These are phyloP conservation scores for Mizuhopecten yessoensis DNA, from an alignment of 1,140 invertebrate species.

Conservation along the genomic window DNA sequence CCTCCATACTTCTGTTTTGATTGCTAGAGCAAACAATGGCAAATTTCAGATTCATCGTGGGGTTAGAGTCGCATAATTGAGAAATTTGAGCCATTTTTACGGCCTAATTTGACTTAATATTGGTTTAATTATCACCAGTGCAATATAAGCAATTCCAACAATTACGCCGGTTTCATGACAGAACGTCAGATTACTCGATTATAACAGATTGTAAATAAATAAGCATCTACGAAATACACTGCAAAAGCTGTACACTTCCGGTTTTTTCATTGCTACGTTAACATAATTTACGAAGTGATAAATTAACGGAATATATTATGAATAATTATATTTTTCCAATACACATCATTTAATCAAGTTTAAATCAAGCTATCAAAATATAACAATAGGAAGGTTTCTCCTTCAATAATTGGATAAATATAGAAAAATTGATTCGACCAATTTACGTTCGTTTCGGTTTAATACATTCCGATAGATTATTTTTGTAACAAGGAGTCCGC, in stretches of 20 bases:
- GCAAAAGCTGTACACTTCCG: background rate
- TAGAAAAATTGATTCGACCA: too few relatives aligned
- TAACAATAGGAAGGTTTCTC: too few relatives aligned
- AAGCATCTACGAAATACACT: background rate
- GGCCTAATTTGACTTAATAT: background rate
- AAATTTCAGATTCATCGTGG: slow-evolving; percentile 86
- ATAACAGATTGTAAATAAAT: background rate
- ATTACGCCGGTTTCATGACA: background rate
- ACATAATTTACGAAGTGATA: background rate
- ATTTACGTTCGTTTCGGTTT: background rate
- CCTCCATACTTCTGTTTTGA: slow-evolving; percentile 99
- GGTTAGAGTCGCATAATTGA: slow-evolving; percentile 61
- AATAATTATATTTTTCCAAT: too few relatives aligned
- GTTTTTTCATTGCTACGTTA: background rate
- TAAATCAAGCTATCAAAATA: too few relatives aligned
- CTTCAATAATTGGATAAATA: too few relatives aligned
- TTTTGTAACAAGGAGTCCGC: background rate
- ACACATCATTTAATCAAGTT: too few relatives aligned
- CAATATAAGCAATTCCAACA: background rate
- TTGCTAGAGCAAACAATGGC: slow-evolving; percentile 99
- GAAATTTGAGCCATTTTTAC: background rate
- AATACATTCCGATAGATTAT: background rate
- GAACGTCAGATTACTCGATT: background rate
- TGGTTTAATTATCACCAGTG: background rate
- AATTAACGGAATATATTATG: background rate